phyloP scores from a whole-genome alignment of 2,113 vertebrate genomes.

The Irena cyanogastra region DNA sequence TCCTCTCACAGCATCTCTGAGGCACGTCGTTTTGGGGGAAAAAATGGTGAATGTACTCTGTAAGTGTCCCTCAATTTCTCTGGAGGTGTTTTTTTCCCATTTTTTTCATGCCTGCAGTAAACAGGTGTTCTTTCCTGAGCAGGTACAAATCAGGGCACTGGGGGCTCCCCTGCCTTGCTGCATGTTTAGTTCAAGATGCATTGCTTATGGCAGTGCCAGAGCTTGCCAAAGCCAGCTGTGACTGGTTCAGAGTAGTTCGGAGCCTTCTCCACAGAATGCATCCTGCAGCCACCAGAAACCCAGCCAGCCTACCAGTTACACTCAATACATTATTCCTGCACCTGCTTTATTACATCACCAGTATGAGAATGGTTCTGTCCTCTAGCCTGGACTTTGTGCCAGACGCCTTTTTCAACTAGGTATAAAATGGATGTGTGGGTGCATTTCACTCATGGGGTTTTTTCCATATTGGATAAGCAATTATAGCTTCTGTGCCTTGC shows the following conservation, averaged over 20 bases:
- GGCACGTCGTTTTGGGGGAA: accelerated
- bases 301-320: not conserved
- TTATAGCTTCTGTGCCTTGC: not conserved
- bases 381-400: not conserved
- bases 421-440: not conserved
- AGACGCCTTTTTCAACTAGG: not conserved
- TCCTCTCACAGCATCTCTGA: not conserved
- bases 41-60: not conserved
- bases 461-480: not conserved
- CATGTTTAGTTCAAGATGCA: not conserved
- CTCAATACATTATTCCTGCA: not conserved
- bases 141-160: not conserved
- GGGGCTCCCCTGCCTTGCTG: not conserved
- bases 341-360: not conserved
- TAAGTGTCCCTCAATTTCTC: not conserved
- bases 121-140: not conserved
- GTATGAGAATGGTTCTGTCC: not conserved
- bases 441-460: accelerated
- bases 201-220: not conserved
- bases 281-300: not conserved
- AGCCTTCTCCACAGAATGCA: not conserved
- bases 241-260: not conserved
- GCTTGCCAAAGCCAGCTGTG: not conserved
- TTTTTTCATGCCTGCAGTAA: not conserved
- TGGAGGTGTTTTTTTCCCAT: not conserved